These are phyloP conservation scores for Ostrea denselamellosa DNA, from an alignment of 1,140 invertebrate species.

Conservation along the genomic window DNA sequence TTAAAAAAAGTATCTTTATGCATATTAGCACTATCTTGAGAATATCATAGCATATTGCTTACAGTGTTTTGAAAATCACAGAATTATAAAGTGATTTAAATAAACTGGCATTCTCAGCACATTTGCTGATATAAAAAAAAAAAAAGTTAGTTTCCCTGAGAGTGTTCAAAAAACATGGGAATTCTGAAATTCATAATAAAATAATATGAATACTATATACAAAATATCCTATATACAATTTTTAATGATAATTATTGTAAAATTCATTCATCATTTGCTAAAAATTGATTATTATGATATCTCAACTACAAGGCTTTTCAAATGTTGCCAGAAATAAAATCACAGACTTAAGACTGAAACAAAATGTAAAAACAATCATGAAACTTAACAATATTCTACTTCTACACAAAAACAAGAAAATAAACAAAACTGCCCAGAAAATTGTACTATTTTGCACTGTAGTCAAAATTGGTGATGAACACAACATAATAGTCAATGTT, in stretches of 20 bases:
- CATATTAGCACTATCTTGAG: slow-evolving; percentile 22
- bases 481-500: not conserved
- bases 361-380: slow-evolving; percentile 8
- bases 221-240: slow-evolving; percentile 35
- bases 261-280: slow-evolving; percentile 16
- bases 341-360: slow-evolving; percentile 20
- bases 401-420: slow-evolving; percentile 14
- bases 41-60: slow-evolving; percentile 40
- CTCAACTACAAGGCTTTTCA: slow-evolving; percentile 18
- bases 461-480: not conserved
- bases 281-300: slow-evolving; percentile 21
- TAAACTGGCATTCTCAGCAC: slow-evolving; percentile 20
- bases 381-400: slow-evolving; percentile 39
- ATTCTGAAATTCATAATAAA: slow-evolving; percentile 29
- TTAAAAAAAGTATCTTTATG: not conserved
- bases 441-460: not conserved
- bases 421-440: not conserved
- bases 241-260: slow-evolving; percentile 17
- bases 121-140: slow-evolving; percentile 8
- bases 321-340: slow-evolving; percentile 23
- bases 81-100: slow-evolving; percentile 34
- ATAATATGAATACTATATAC: slow-evolving; percentile 39
- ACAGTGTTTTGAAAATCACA: slow-evolving; percentile 23
- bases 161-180: slow-evolving; percentile 31
- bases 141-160: slow-evolving; percentile 24